Conservation (phyloP, 1,140 invertebrate species). For the Drosophila quadrilineata region DNA sequence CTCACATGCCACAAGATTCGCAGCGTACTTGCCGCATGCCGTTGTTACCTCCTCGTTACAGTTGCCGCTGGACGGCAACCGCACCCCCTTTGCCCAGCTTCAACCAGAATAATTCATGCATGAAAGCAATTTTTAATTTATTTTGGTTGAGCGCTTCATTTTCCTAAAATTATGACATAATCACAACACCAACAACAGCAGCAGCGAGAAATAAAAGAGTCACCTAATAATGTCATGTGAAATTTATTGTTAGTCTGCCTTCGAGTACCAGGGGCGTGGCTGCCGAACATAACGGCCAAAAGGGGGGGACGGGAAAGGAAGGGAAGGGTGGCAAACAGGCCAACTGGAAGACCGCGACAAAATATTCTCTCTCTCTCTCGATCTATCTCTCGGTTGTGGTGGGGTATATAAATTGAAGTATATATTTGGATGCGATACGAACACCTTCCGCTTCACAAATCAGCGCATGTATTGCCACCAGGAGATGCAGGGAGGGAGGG, state of each 20-base stretch:
- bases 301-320: neutral
- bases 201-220: conserved; percentile 44
- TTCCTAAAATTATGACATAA: conserved; percentile 80
- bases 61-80: conserved; percentile 3
- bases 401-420: conserved; percentile 7
- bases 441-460: conserved; percentile 78
- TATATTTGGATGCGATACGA: conserved; percentile 72
- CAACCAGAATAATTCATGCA: conserved; percentile 72
- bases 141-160: conserved; percentile 77
- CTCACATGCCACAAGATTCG: conserved; percentile 38
- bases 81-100: too few relatives aligned
- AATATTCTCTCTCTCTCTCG: too few relatives aligned
- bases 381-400: neutral
- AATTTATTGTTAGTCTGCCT: conserved; percentile 58
- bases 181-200: conserved; percentile 49
- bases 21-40: conserved; percentile 32
- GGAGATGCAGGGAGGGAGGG: neutral
- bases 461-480: conserved; percentile 49
- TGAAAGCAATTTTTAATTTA: conserved; percentile 80
- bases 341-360: conserved; percentile 21
- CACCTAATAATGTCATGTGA: conserved; percentile 78
- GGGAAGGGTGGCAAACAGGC: too few relatives aligned
- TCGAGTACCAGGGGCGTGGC: conserved; percentile 51
- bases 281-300: neutral
- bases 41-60: conserved; percentile 2